Conservation (phyloP, 1,140 invertebrate species). For the Coenobita brevimanus region DNA sequence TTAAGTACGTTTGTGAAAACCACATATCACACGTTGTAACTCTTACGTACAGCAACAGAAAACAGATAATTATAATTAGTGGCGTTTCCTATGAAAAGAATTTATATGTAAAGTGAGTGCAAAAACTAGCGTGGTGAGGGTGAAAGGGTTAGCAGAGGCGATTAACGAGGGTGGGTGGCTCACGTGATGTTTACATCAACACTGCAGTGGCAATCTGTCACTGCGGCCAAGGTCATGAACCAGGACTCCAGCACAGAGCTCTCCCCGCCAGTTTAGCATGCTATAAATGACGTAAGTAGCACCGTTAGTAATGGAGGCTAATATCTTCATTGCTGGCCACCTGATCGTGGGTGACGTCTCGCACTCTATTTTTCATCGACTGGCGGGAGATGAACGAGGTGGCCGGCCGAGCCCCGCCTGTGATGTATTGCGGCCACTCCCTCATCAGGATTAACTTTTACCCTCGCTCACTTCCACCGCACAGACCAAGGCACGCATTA, state of each 20-base stretch:
- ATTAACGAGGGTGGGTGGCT: neutral
- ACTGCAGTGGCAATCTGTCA: conserved; percentile 16
- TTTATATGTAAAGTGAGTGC: neutral
- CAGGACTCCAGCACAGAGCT: neutral
- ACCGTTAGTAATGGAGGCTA: neutral
- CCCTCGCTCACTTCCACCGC: too few species aligned
- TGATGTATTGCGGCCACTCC: too few species aligned
- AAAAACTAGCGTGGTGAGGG: neutral
- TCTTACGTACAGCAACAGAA: too few species aligned
- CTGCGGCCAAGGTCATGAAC: conserved; percentile 19
- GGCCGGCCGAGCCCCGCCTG: too few species aligned
- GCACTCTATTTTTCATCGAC: conserved; percentile 9
- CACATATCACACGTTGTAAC: too few species aligned
- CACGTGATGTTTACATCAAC: conserved; percentile 40
- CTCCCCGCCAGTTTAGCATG: neutral
- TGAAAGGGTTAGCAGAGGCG: conserved; percentile 4
- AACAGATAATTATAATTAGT: too few species aligned
- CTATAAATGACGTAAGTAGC: neutral
- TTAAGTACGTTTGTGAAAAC: too few species aligned
- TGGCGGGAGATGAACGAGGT: neutral
- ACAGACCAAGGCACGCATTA: too few species aligned
- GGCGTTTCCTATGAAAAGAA: too few species aligned
- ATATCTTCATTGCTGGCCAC: neutral
- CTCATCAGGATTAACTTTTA: too few species aligned
- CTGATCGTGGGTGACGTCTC: neutral